Evolutionary conservation across 2,797 vertebrate genomes (phyloP).

Genomic region (Perodicticus potto): DNA sequence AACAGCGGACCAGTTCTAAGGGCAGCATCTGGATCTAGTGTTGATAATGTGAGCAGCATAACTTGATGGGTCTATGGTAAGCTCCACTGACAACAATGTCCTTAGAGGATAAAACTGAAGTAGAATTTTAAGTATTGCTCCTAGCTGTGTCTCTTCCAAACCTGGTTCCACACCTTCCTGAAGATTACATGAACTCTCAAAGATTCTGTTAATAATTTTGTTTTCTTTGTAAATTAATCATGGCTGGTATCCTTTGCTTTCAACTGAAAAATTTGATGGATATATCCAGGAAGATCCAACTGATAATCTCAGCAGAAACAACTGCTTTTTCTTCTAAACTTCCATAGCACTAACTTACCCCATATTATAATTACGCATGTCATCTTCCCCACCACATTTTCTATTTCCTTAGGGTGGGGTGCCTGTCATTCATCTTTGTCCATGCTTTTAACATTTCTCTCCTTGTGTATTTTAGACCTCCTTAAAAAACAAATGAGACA

Average conservation of each 20-base stretch:
- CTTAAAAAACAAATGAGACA: background rate
- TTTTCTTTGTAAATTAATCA: constrained; percentile 16
- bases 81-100: background rate
- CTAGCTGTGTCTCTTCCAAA: background rate
- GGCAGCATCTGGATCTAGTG: background rate
- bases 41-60: accelerated
- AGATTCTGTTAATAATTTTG: background rate
- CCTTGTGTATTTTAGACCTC: background rate
- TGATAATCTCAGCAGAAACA: background rate
- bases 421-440: background rate
- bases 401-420: background rate
- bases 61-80: no score
- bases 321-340: background rate
- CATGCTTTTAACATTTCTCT: background rate
- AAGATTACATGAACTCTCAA: background rate
- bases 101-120: background rate
- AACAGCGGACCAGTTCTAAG: background rate
- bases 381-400: background rate
- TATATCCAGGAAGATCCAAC: background rate
- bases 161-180: background rate
- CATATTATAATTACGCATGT: background rate
- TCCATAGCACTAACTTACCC: background rate
- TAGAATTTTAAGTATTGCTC: background rate
- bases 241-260: background rate
- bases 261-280: background rate